Evolutionary conservation across 2,888 invertebrate genomes (phyloP).

Genomic region (Gerosis bhagava): DNA sequence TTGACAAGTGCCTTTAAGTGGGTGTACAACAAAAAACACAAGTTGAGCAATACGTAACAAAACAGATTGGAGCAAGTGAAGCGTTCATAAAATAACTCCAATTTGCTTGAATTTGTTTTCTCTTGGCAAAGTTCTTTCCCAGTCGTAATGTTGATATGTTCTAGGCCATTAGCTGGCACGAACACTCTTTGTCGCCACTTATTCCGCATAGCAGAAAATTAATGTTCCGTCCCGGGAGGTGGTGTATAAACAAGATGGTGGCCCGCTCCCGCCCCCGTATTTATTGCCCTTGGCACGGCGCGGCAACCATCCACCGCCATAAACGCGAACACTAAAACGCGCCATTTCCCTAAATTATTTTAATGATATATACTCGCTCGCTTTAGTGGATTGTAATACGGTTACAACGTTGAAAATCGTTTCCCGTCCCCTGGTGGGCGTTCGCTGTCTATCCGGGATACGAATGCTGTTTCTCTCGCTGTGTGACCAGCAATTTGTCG

Average conservation of each 20-base stretch:
- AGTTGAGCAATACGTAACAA: slow-evolving; percentile 15
- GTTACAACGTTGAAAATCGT: slow-evolving; percentile 51
- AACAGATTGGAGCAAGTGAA: slow-evolving; percentile 24
- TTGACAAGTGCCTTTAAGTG: slow-evolving; percentile 12
- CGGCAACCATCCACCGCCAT: slow-evolving; percentile 56
- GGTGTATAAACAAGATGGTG: slow-evolving; percentile 66
- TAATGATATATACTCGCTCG: slow-evolving; percentile 63
- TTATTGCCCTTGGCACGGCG: slow-evolving; percentile 56
- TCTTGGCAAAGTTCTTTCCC: slow-evolving; percentile 47
- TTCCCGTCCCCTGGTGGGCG: slow-evolving; percentile 42
- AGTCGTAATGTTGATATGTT: slow-evolving; percentile 53
- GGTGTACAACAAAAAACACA: slow-evolving; percentile 13
- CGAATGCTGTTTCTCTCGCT: slow-evolving; percentile 37
- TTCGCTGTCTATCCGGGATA: slow-evolving; percentile 45
- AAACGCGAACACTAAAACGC: slow-evolving; percentile 68
- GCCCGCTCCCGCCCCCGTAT: slow-evolving; percentile 59
- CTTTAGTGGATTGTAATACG: slow-evolving; percentile 63
- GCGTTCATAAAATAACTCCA: slow-evolving; percentile 27
- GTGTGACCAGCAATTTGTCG: slow-evolving; percentile 43
- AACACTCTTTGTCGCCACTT: slow-evolving; percentile 64
- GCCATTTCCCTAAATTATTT: slow-evolving; percentile 72
- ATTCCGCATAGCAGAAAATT: slow-evolving; percentile 64
- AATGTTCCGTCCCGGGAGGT: slow-evolving; percentile 60
- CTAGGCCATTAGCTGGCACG: slow-evolving; percentile 58
- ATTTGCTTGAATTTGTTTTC: slow-evolving; percentile 32